phyloP scores from a whole-genome alignment of 2,113 vertebrate species.

The Sphyrna mokarran region DNA sequence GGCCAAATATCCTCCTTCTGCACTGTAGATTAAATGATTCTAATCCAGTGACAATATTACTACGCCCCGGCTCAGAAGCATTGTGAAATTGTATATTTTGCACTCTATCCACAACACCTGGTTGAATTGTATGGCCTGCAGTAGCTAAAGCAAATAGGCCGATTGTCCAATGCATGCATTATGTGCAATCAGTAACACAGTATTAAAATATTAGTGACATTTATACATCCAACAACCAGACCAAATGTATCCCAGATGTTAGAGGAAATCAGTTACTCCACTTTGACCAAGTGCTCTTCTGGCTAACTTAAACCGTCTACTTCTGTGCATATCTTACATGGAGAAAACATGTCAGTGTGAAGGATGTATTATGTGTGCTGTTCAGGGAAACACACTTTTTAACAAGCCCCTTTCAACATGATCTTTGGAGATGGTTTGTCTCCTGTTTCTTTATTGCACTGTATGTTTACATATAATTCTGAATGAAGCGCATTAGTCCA shows the following conservation, averaged over 20 bases:
- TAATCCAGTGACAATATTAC: too few species aligned
- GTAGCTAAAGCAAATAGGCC: not conserved
- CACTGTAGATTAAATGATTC: too few species aligned
- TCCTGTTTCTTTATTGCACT: not conserved
- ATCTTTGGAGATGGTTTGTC: conserved; percentile 9
- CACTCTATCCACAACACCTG: not conserved
- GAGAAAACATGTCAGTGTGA: conserved; percentile 15
- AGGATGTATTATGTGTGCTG: not conserved
- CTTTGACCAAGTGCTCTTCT: not conserved
- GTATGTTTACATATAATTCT: not conserved
- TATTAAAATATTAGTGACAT: conserved; percentile 19
- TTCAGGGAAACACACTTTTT: conserved; percentile 19
- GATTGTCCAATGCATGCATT: not conserved
- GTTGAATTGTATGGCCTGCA: not conserved
- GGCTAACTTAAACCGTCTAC: not conserved
- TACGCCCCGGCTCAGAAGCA: not conserved
- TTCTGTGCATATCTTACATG: not conserved
- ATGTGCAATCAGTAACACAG: not conserved
- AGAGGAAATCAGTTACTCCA: not conserved
- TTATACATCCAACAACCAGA: not conserved
- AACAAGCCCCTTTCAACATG: not conserved
- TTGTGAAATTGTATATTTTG: not conserved
- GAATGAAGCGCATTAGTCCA: conserved; percentile 14
- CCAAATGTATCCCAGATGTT: not conserved
- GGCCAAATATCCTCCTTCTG: too few species aligned